phyloP scores from a whole-genome alignment of 2,888 invertebrate species.

The Antitype chi region DNA sequence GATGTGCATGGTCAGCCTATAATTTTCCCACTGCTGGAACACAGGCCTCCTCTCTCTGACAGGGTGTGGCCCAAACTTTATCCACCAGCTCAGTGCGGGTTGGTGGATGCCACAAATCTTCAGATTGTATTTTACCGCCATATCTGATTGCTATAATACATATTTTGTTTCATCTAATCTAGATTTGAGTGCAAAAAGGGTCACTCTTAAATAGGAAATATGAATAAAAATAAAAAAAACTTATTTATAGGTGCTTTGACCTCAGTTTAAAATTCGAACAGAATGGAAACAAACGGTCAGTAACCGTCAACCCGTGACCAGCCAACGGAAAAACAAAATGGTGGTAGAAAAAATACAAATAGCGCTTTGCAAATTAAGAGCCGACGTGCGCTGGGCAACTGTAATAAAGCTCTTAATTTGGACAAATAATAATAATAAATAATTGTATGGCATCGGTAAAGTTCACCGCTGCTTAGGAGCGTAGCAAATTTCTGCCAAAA shows the following conservation, averaged over 20 bases:
- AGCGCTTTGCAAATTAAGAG: constrained; percentile 68
- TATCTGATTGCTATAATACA: neutral
- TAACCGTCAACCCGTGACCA: constrained; percentile 67
- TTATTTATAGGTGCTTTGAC: constrained; percentile 36
- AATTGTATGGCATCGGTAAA: neutral
- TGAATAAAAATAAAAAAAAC: neutral
- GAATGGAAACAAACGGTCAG: constrained; percentile 62
- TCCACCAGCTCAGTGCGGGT: neutral
- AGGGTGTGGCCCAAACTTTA: neutral
- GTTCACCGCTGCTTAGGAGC: too few relatives aligned
- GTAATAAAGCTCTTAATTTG: neutral
- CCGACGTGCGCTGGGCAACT: constrained; percentile 3
- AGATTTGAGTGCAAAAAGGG: neutral
- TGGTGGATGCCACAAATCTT: neutral
- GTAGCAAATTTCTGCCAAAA: neutral
- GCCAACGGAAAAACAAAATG: constrained; percentile 71
- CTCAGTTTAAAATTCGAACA: constrained; percentile 55
- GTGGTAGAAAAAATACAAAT: constrained; percentile 63
- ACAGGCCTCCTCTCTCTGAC: neutral
- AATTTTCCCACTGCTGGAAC: neutral
- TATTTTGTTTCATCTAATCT: neutral
- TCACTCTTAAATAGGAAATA: too few relatives aligned
- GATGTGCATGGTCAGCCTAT: neutral
- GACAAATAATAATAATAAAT: neutral
- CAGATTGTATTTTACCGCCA: neutral